These are phyloP conservation scores for Amphiura filiformis DNA, from an alignment of 35 echinoderm and acorn worm genomes.

Conservation along the genomic window DNA sequence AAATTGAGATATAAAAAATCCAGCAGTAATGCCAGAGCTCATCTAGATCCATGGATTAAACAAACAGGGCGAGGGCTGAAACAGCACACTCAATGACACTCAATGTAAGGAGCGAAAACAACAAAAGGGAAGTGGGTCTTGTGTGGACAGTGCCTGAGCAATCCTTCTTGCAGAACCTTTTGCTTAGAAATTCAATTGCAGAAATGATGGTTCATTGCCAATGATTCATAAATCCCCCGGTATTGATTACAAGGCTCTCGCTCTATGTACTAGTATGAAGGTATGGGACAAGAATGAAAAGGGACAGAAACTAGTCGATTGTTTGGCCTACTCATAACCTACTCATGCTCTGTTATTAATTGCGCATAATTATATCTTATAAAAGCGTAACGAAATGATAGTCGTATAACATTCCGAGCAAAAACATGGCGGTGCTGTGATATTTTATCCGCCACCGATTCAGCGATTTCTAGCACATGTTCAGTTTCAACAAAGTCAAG, in stretches of 20 bases:
- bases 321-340: too few relatives aligned
- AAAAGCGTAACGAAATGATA: too few relatives aligned
- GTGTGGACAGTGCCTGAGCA: neutral
- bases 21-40: neutral
- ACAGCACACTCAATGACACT: neutral
- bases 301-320: too few relatives aligned
- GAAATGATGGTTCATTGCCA: slow-evolving; percentile 3
- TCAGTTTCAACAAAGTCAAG: neutral
- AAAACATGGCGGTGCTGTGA: too few relatives aligned
- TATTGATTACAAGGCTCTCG: neutral
- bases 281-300: neutral
- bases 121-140: neutral
- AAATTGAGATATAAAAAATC: neutral
- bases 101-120: neutral
- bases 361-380: too few relatives aligned
- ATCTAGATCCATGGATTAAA: neutral
- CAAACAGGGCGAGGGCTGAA: neutral
- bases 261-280: neutral
- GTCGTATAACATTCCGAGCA: too few relatives aligned
- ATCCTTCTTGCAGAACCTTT: too few relatives aligned
- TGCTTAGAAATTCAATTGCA: neutral
- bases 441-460: too few relatives aligned
- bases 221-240: neutral
- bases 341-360: too few relatives aligned
- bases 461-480: neutral